phyloP scores from a whole-genome alignment of 2,797 vertebrate genomes.

The Naso thynnoides region DNA sequence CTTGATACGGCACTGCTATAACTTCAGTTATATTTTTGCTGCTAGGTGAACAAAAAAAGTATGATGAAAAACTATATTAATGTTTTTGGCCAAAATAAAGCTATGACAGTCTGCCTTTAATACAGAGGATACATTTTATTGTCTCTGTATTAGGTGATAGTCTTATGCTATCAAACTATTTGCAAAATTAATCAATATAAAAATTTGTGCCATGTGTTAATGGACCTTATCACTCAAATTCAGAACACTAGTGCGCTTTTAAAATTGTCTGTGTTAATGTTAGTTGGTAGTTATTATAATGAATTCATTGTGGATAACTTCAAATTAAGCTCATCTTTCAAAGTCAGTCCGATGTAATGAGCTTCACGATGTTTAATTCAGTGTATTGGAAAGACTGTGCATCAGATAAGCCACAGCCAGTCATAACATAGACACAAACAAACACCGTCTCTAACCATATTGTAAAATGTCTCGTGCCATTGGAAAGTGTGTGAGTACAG shows the following conservation, averaged over 20 bases:
- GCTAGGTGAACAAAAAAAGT: too few species aligned
- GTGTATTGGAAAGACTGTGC: background rate
- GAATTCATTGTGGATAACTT: background rate
- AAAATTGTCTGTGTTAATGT: too few species aligned
- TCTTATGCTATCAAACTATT: background rate
- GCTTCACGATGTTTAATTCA: slow-evolving; percentile 23
- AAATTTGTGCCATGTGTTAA: background rate
- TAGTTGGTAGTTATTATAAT: background rate
- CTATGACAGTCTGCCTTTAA: background rate
- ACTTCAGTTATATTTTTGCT: too few species aligned
- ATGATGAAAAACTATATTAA: too few species aligned
- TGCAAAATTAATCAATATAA: background rate
- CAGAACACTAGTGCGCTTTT: background rate
- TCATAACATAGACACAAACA: slow-evolving; percentile 20
- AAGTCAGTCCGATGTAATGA: slow-evolving; percentile 1
- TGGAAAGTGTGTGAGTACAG: slow-evolving; percentile 34
- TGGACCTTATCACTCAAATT: background rate
- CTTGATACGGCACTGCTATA: background rate
- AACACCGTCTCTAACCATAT: slow-evolving; percentile 22
- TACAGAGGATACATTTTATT: background rate
- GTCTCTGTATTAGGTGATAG: background rate
- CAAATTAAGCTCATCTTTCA: background rate
- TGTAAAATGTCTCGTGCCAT: slow-evolving; percentile 39
- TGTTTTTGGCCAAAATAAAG: too few species aligned
- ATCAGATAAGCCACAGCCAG: slow-evolving; percentile 7